Conservation (phyloP, 2,797 vertebrate genomes). For the Dipus sagitta region DNA sequence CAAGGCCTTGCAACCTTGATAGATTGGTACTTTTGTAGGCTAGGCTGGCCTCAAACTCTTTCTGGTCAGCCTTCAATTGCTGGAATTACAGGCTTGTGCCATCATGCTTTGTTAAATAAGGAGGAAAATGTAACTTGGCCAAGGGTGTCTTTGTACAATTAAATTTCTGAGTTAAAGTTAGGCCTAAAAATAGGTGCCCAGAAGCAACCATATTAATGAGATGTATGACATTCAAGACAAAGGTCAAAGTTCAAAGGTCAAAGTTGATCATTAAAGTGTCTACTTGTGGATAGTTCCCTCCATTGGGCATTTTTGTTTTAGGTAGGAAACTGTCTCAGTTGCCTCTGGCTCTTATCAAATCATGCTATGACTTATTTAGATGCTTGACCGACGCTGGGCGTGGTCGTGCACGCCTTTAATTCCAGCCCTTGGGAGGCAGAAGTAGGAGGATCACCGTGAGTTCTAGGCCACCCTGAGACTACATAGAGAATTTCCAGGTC, state of each 20-base stretch:
- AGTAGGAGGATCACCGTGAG: too few relatives aligned
- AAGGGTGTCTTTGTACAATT: background rate
- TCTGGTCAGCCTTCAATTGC: too few relatives aligned
- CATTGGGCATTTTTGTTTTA: slow-evolving; percentile 5
- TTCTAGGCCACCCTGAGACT: too few relatives aligned
- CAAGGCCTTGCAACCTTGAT: too few relatives aligned
- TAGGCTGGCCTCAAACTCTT: too few relatives aligned
- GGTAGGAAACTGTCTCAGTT: slow-evolving; percentile 8
- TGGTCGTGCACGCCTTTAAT: too few relatives aligned
- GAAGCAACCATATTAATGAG: background rate
- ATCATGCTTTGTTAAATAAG: background rate
- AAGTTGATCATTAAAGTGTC: background rate
- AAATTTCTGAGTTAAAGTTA: background rate
- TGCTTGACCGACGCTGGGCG: background rate
- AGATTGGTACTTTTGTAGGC: too few relatives aligned
- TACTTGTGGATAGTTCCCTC: background rate
- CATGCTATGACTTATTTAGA: background rate
- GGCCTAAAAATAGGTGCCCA: background rate
- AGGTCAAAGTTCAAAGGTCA: background rate
- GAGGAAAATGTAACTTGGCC: background rate
- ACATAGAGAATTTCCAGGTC: too few relatives aligned
- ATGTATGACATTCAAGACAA: background rate
- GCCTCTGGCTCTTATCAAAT: background rate
- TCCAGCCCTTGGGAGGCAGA: too few relatives aligned
- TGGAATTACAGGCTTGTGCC: too few relatives aligned